These are phyloP conservation scores for Engraulis encrasicolus DNA, from an alignment of 2,113 vertebrate species.

Conservation along the genomic window DNA sequence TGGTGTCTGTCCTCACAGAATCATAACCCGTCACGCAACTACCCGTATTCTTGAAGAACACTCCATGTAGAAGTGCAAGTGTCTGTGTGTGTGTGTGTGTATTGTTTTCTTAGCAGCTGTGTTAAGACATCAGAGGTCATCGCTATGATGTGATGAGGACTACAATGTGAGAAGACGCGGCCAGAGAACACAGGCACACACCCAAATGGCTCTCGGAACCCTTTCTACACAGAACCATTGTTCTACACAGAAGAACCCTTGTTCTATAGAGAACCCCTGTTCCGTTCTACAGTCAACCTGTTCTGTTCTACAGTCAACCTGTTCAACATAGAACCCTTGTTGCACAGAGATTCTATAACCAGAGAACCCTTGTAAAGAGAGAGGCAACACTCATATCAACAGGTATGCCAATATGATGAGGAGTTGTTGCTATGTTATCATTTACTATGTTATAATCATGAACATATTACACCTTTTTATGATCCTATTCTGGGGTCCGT, in stretches of 20 bases:
- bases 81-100: conserved; percentile 19
- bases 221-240: not conserved
- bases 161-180: not conserved
- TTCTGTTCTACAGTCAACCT: too few relatives aligned
- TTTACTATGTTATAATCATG: too few relatives aligned
- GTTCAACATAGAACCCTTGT: too few relatives aligned
- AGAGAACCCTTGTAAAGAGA: too few relatives aligned
- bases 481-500: too few relatives aligned
- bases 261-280: not conserved
- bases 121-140: not conserved
- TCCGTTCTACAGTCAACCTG: not conserved
- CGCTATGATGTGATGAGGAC: not conserved
- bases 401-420: too few relatives aligned
- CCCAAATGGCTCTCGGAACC: not conserved
- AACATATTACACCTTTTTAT: too few relatives aligned
- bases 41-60: conserved; percentile 82
- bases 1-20: not conserved
- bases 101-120: not conserved
- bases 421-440: too few relatives aligned
- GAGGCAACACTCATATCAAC: too few relatives aligned
- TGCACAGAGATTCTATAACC: too few relatives aligned
- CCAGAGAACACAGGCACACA: not conserved
- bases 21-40: conserved; percentile 65
- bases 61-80: conserved; percentile 47
- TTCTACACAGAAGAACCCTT: not conserved